phyloP scores from a whole-genome alignment of 2,797 vertebrate genomes.

The Typhlichthys subterraneus region DNA sequence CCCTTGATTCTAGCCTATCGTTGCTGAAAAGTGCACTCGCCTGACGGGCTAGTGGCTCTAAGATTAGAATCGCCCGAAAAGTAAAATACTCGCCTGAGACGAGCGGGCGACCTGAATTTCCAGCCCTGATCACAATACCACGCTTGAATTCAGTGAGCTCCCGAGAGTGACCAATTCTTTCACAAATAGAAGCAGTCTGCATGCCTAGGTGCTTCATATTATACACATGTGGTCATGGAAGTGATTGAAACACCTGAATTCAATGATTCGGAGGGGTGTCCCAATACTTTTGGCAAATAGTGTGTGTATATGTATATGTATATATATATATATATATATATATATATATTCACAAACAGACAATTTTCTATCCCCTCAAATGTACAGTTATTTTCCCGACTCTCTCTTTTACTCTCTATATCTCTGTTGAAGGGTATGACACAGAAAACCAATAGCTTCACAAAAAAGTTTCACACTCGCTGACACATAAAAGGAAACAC shows the following conservation, averaged over 20 bases:
- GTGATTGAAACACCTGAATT: no score
- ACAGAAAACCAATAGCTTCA: conserved; percentile 22
- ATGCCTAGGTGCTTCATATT: neutral
- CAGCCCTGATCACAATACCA: no score
- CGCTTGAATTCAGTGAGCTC: no score
- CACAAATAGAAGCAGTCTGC: neutral
- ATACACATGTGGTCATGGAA: neutral
- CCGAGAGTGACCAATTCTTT: no score
- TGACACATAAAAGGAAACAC: conserved; percentile 39
- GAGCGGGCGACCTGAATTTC: no score
- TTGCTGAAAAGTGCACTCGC: no score
- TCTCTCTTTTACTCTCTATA: conserved; percentile 16
- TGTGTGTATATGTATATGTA: neutral
- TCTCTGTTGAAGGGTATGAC: conserved; percentile 21
- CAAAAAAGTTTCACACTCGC: conserved; percentile 21
- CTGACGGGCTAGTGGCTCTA: no score
- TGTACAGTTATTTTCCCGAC: conserved; percentile 28
- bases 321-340: neutral
- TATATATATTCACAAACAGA: neutral
- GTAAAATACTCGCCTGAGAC: no score
- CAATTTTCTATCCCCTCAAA: neutral
- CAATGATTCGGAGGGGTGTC: no score
- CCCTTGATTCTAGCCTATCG: no score
- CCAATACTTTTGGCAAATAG: neutral
- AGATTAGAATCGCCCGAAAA: no score